These are phyloP conservation scores for Chrysochloris asiatica DNA, from an alignment of 2,113 vertebrate genomes.

Conservation along the genomic window DNA sequence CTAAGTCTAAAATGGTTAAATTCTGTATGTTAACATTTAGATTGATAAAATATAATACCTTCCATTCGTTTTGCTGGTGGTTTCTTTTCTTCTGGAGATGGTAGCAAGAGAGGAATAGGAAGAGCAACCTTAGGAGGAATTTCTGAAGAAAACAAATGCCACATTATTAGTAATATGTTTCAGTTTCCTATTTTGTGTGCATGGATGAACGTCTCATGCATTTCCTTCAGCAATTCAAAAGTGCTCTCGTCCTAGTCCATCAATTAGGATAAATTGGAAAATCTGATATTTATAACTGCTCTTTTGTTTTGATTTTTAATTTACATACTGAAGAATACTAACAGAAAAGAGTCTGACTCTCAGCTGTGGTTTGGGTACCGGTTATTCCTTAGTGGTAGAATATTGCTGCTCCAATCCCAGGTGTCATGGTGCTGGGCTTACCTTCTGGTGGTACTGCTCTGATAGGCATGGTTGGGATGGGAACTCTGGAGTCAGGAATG, in stretches of 20 bases:
- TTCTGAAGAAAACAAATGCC: conserved; percentile 72
- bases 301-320: conserved; percentile 1
- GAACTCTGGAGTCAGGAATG: conserved; percentile 89
- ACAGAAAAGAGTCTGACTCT: too few species aligned
- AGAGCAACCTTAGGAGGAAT: conserved; percentile 75
- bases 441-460: conserved; percentile 80
- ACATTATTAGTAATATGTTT: background rate
- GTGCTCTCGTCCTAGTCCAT: background rate
- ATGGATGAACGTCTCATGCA: background rate
- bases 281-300: background rate
- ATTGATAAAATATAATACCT: conserved; percentile 67
- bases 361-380: background rate
- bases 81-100: conserved; percentile 83
- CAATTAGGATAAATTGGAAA: background rate
- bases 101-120: conserved; percentile 82
- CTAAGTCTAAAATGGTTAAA: background rate
- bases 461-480: conserved; percentile 85
- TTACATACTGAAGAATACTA: background rate
- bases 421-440: conserved; percentile 8
- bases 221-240: background rate
- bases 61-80: conserved; percentile 80
- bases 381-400: background rate
- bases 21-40: background rate
- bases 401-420: background rate
- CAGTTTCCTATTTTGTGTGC: conserved; percentile 22